Evolutionary conservation across 2,797 vertebrate genomes (phyloP).

Genomic region (Aphelocoma californica): DNA sequence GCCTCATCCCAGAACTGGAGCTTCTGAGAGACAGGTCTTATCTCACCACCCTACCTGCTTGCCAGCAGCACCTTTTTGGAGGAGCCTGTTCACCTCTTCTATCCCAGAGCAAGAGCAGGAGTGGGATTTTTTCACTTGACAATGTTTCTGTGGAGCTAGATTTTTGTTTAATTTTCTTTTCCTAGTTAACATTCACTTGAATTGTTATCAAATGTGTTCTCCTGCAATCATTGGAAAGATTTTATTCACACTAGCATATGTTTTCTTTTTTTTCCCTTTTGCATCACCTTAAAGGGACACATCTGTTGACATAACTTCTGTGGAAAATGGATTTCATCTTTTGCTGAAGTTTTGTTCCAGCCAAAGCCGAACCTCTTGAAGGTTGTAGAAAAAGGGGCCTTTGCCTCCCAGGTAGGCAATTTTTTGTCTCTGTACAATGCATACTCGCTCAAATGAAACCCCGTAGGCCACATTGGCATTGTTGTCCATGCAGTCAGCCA

Average conservation of each 20-base stretch:
- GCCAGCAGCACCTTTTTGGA: constrained; percentile 1
- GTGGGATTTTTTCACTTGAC: background rate
- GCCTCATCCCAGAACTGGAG: background rate
- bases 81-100: background rate
- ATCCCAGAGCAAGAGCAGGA: background rate
- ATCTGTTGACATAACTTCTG: constrained; percentile 28
- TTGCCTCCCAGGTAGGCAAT: constrained; percentile 94
- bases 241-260: constrained; percentile 47
- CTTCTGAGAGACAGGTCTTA: background rate
- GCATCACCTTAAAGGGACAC: constrained; percentile 48
- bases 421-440: constrained; percentile 92
- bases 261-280: constrained; percentile 22
- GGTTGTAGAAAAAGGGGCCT: constrained; percentile 93
- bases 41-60: background rate
- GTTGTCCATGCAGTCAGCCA: constrained; percentile 98
- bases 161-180: constrained; percentile 30
- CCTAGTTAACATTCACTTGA: constrained; percentile 10
- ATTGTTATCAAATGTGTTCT: constrained; percentile 17
- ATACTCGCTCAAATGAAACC: constrained; percentile 93
- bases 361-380: constrained; percentile 90
- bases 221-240: constrained; percentile 25
- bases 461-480: constrained; percentile 94
- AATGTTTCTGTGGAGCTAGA: constrained; percentile 7
- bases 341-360: constrained; percentile 88
- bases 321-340: constrained; percentile 76